Percentiles rank a stretch among this genome's conserved stretches.
Conservation (phyloP, 2,113 vertebrate species). For the Rostratula benghalensis region DNA sequence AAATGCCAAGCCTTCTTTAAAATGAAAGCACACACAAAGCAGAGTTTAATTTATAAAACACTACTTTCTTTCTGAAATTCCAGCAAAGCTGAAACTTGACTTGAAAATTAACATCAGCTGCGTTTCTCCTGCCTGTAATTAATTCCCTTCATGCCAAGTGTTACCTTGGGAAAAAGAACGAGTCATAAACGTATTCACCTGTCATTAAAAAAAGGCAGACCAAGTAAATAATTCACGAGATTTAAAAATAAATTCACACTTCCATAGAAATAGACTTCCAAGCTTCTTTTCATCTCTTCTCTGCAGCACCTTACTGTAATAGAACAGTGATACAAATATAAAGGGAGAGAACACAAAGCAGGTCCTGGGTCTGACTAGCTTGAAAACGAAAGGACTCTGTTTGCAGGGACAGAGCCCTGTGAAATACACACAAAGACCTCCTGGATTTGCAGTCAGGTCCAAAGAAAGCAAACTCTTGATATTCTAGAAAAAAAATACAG, state of each 20-base stretch:
- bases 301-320: background rate
- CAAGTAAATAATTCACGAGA: conserved; percentile 60
- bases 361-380: background rate
- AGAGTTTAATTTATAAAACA: conserved; percentile 13
- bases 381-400: background rate
- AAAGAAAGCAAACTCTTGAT: background rate
- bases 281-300: conserved; percentile 52
- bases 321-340: background rate
- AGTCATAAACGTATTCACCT: conserved; percentile 12
- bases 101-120: conserved; percentile 32
- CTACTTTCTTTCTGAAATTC: background rate
- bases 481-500: background rate
- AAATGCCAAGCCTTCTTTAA: background rate
- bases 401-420: background rate
- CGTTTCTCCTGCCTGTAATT: conserved; percentile 1
- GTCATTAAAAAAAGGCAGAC: conserved; percentile 16
- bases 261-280: conserved; percentile 2
- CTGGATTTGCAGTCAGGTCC: background rate
- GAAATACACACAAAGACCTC: background rate
- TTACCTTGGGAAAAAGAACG: conserved; percentile 11
- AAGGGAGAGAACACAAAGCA: background rate
- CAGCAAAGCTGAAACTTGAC: conserved; percentile 17
- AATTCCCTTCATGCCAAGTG: background rate
- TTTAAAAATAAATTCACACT: conserved; percentile 52
- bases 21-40: background rate